Conservation (phyloP, 1,140 invertebrate genomes). For the Physella acuta region DNA sequence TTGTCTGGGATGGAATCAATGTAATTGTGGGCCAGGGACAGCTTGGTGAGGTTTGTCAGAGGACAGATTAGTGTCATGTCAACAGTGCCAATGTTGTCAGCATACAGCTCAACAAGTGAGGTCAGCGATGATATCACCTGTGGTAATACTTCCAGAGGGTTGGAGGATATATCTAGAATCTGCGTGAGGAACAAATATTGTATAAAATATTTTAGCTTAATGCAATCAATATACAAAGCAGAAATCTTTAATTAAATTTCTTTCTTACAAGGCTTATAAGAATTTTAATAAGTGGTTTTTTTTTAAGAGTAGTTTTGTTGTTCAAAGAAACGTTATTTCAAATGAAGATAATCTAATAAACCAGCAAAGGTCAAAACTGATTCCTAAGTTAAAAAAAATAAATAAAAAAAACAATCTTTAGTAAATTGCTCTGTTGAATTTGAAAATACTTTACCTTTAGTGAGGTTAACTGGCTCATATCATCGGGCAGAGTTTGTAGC, state of each 20-base stretch:
- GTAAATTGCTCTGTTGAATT: neutral
- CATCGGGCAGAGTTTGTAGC: slow-evolving; percentile 16
- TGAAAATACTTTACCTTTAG: slow-evolving; percentile 17
- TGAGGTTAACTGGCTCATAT: slow-evolving; percentile 17
- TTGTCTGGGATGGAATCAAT: slow-evolving; percentile 26
- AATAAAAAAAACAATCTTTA: neutral
- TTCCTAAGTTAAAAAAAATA: neutral
- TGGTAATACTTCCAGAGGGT: slow-evolving; percentile 41
- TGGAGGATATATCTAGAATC: slow-evolving; percentile 38
- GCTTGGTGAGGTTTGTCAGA: slow-evolving; percentile 30
- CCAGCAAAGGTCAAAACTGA: neutral
- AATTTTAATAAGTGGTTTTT: too few species aligned
- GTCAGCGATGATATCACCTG: slow-evolving; percentile 25
- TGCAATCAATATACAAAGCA: too few species aligned
- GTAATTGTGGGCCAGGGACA: slow-evolving; percentile 33
- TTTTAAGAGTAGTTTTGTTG: too few species aligned
- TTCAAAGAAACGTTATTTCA: too few species aligned
- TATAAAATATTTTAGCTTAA: too few species aligned
- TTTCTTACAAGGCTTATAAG: too few species aligned
- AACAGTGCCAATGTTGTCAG: slow-evolving; percentile 43
- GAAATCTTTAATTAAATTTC: too few species aligned
- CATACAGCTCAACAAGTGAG: slow-evolving; percentile 33
- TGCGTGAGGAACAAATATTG: too few species aligned
- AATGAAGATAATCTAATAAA: too few species aligned
- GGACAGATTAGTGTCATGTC: slow-evolving; percentile 30